Percentiles rank a stretch among this genome's conserved stretches.
Evolutionary conservation across 1,140 invertebrate genomes (phyloP).

Genomic region (Cherax destructor): DNA sequence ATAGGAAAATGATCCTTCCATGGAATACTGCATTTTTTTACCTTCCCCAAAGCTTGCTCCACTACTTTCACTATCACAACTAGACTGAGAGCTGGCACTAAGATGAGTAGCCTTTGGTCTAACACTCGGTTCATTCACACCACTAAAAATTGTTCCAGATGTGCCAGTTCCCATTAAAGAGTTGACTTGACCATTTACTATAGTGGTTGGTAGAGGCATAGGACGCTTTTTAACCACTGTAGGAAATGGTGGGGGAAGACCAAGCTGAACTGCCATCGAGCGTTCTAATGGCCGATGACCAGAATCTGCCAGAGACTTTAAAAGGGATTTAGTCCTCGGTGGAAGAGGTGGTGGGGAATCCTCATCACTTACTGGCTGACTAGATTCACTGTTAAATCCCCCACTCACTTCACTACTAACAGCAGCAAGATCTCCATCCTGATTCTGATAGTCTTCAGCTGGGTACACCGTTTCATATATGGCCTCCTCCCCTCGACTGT

Average conservation of each 20-base stretch:
- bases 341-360: slow-evolving; percentile 76
- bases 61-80: slow-evolving; percentile 64
- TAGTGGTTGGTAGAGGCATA: slow-evolving; percentile 34
- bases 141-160: slow-evolving; percentile 20
- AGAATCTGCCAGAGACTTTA: slow-evolving; percentile 50
- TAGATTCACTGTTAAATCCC: slow-evolving; percentile 33
- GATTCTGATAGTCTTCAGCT: slow-evolving; percentile 61
- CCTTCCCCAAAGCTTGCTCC: slow-evolving; percentile 36
- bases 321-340: slow-evolving; percentile 73
- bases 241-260: slow-evolving; percentile 49
- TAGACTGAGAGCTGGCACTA: slow-evolving; percentile 55
- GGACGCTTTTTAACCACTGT: slow-evolving; percentile 55
- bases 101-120: slow-evolving; percentile 65
- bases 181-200: slow-evolving; percentile 18
- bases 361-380: slow-evolving; percentile 46
- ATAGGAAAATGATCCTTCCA: slow-evolving; percentile 67
- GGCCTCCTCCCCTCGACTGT: slow-evolving; percentile 70
- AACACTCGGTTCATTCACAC: slow-evolving; percentile 68
- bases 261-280: slow-evolving; percentile 74
- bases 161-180: slow-evolving; percentile 15
- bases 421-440: slow-evolving; percentile 19
- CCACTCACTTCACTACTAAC: slow-evolving; percentile 20
- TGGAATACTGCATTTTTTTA: slow-evolving; percentile 35
- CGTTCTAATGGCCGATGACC: slow-evolving; percentile 75
- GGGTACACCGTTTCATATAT: slow-evolving; percentile 76